A percentile compares a stretch with the other conserved stretches of the same genome.
Evolutionary conservation across 2,113 vertebrate species (phyloP).

Genomic region (Turdus rufiventris): DNA sequence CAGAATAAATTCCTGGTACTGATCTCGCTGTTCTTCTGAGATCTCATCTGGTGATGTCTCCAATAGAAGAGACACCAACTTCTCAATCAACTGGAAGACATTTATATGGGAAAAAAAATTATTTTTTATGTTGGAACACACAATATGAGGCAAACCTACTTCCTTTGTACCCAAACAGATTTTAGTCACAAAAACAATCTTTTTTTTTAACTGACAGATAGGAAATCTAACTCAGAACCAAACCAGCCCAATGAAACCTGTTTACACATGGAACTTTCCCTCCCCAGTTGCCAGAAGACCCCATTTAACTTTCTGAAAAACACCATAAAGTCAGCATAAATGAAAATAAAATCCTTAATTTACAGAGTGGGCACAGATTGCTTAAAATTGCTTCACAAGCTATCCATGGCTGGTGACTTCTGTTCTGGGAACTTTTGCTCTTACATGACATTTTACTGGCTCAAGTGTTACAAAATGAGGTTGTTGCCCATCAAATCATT

Average conservation of each 20-base stretch:
- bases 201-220: background rate
- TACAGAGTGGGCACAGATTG: background rate
- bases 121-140: too few relatives aligned
- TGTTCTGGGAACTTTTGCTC: background rate
- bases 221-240: background rate
- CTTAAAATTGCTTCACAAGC: background rate
- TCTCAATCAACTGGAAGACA: constrained; percentile 78
- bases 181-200: background rate
- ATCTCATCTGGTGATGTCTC: constrained; percentile 64
- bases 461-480: background rate
- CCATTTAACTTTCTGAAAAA: background rate
- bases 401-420: background rate
- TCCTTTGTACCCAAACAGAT: background rate
- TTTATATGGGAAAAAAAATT: background rate
- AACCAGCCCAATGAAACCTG: background rate
- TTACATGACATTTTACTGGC: background rate
- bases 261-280: background rate
- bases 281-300: background rate
- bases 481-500: background rate
- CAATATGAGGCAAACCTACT: background rate
- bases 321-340: background rate
- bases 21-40: background rate
- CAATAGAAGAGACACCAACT: constrained; percentile 76
- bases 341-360: background rate
- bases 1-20: constrained; percentile 72